Conservation (phyloP, 2,113 vertebrate genomes). For the Corydoras maculifer region DNA sequence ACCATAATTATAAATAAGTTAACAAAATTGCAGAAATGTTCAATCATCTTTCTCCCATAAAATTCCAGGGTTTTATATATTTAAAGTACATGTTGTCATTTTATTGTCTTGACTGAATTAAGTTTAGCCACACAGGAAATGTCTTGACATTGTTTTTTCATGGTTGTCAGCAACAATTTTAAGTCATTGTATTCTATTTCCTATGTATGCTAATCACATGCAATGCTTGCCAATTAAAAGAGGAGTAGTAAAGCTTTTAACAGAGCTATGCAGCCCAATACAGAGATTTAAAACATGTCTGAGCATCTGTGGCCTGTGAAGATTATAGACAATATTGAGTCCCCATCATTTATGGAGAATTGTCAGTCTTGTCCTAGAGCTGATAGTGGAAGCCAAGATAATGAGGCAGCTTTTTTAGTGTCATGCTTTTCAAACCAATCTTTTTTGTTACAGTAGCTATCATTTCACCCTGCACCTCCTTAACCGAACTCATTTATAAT, state of each 20-base stretch:
- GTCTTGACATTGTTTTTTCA: conserved; percentile 13
- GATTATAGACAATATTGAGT: background rate
- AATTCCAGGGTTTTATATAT: background rate
- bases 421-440: conserved; percentile 35
- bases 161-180: conserved; percentile 11
- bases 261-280: background rate
- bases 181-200: background rate
- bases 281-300: conserved; percentile 11
- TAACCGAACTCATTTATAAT: conserved; percentile 43
- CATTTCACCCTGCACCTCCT: conserved; percentile 30
- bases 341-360: conserved; percentile 18
- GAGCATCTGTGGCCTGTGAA: conserved; percentile 21
- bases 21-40: too few species aligned
- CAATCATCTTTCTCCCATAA: too few species aligned
- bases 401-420: conserved; percentile 35
- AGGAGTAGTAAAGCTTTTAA: background rate
- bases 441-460: conserved; percentile 32
- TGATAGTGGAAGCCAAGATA: conserved; percentile 32
- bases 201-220: conserved; percentile 11
- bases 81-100: background rate
- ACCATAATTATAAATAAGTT: too few species aligned
- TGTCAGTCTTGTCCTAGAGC: conserved; percentile 11
- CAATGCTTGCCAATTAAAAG: background rate
- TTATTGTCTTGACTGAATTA: background rate
- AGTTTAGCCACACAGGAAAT: conserved; percentile 11